phyloP scores from a whole-genome alignment of 2,797 vertebrate genomes.

The Caiman crocodilus region DNA sequence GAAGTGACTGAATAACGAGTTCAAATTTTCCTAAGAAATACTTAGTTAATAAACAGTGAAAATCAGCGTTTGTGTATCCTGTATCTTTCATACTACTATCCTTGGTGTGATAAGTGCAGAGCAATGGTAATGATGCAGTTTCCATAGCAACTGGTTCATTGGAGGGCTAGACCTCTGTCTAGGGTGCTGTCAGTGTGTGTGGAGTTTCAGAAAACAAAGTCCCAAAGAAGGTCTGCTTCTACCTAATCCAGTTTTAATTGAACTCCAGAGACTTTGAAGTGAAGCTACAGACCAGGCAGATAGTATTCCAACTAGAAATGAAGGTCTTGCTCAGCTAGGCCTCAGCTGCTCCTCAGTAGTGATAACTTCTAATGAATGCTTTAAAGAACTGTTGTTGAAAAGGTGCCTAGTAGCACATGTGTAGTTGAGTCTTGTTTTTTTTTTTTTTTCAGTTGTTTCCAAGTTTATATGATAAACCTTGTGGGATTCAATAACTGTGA shows the following conservation, averaged over 20 bases:
- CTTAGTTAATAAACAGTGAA: slow-evolving; percentile 14
- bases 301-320: slow-evolving; percentile 75
- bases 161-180: slow-evolving; percentile 83
- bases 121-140: slow-evolving; percentile 79
- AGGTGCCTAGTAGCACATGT: slow-evolving; percentile 35
- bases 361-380: slow-evolving; percentile 83
- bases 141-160: slow-evolving; percentile 83
- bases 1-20: background rate
- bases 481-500: accelerated
- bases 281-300: slow-evolving; percentile 87
- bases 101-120: slow-evolving; percentile 70
- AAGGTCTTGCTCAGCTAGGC: slow-evolving; percentile 76
- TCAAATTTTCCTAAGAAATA: slow-evolving; percentile 14
- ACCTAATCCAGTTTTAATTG: slow-evolving; percentile 99
- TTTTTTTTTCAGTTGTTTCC: background rate
- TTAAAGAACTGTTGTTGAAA: slow-evolving; percentile 69
- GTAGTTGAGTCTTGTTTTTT: background rate
- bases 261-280: slow-evolving; percentile 99
- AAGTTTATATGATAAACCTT: slow-evolving; percentile 31
- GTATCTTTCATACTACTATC: slow-evolving; percentile 68
- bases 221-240: slow-evolving; percentile 84
- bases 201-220: slow-evolving; percentile 80
- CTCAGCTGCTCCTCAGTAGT: slow-evolving; percentile 84
- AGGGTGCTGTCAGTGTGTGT: slow-evolving; percentile 82
- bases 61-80: slow-evolving; percentile 37